Evolutionary conservation across 1,140 invertebrate species (phyloP).

Genomic region (Heliconius hewitsoni): DNA sequence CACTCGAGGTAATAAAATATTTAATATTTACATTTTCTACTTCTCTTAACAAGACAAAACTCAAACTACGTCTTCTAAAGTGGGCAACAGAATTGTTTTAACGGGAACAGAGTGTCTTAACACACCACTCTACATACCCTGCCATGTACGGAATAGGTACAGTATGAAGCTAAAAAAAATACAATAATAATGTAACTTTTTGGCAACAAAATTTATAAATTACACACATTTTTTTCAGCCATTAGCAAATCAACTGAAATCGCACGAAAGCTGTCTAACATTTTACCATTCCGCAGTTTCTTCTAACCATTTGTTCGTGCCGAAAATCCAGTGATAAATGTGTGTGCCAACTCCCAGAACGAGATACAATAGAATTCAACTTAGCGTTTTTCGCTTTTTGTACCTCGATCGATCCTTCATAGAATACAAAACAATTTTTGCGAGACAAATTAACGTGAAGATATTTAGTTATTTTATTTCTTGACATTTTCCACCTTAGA

Average conservation of each 20-base stretch:
- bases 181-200: too few species aligned
- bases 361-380: constrained; percentile 37
- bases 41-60: too few species aligned
- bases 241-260: constrained; percentile 20
- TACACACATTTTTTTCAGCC: neutral
- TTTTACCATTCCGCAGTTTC: constrained; percentile 29
- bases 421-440: constrained; percentile 3
- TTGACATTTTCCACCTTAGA: neutral
- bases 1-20: too few species aligned
- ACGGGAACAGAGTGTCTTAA: too few species aligned
- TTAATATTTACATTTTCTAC: too few species aligned
- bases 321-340: constrained; percentile 38
- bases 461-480: neutral
- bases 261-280: constrained; percentile 16
- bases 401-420: constrained; percentile 9
- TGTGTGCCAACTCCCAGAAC: constrained; percentile 36
- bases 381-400: constrained; percentile 21
- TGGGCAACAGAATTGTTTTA: too few species aligned
- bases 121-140: neutral
- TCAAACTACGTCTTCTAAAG: too few species aligned
- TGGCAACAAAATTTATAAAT: neutral
- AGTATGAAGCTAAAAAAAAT: too few species aligned
- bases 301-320: constrained; percentile 40
- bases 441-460: neutral
- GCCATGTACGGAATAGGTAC: neutral